A percentile compares a stretch with the other conserved stretches of the same genome.
These are phyloP conservation scores for Spodoptera exigua DNA, from an alignment of 2,888 invertebrate species.

Conservation along the genomic window DNA sequence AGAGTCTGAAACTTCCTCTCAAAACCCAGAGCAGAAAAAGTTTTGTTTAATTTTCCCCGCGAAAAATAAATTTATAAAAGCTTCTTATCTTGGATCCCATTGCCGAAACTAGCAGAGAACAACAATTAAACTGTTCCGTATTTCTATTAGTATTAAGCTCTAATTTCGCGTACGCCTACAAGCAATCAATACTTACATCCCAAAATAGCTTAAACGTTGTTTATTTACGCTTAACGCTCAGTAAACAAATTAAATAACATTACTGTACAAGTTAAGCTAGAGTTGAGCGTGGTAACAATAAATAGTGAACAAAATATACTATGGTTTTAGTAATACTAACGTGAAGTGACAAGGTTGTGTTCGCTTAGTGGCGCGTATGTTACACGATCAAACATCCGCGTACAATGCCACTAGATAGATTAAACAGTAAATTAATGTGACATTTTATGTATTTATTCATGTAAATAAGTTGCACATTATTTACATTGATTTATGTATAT, in stretches of 20 bases:
- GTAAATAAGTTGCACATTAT: no score
- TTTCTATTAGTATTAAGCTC: no score
- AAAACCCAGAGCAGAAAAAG: no score
- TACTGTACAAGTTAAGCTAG: constrained; percentile 25
- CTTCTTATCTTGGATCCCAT: no score
- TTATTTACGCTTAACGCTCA: constrained; percentile 18
- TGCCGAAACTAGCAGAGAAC: no score
- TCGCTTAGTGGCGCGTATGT: constrained; percentile 53
- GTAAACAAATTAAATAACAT: constrained; percentile 23
- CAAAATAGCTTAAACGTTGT: constrained; percentile 10
- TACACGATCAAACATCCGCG: constrained; percentile 60
- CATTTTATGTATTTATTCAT: constrained; percentile 4
- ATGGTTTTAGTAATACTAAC: constrained; percentile 55
- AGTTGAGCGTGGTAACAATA: constrained; percentile 36
- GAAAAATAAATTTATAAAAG: no score
- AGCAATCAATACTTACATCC: neutral
- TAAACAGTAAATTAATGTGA: constrained; percentile 34
- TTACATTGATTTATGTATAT: no score
- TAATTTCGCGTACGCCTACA: neutral
- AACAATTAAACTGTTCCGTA: no score
- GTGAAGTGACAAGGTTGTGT: constrained; percentile 63
- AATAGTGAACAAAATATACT: constrained; percentile 46
- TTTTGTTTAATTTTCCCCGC: no score
- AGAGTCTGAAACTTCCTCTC: no score
- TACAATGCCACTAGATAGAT: constrained; percentile 33